A percentile compares a stretch with the other conserved stretches of the same genome.
Evolutionary conservation across 2,888 invertebrate genomes (phyloP).

Genomic region (Drosophila quinaria): DNA sequence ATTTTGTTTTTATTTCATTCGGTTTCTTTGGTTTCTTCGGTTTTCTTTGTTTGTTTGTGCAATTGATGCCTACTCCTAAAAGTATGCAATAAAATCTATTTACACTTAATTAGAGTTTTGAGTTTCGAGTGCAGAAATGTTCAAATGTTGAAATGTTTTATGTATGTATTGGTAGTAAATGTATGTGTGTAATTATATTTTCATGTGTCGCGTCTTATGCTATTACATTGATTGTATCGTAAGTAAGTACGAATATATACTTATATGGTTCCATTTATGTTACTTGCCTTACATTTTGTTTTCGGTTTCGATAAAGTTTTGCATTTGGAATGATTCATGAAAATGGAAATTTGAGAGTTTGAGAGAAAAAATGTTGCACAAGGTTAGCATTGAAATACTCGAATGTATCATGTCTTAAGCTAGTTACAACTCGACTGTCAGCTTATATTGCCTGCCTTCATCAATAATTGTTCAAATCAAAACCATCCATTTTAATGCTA

Average conservation of each 20-base stretch:
- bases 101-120: constrained; percentile 63
- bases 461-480: constrained; percentile 23
- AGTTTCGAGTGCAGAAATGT: constrained; percentile 58
- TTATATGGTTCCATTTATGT: constrained; percentile 55
- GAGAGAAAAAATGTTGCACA: constrained; percentile 48
- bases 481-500: constrained; percentile 65
- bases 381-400: constrained; percentile 7
- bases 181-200: constrained; percentile 20
- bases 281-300: constrained; percentile 24
- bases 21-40: constrained; percentile 6
- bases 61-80: constrained; percentile 60
- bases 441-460: constrained; percentile 4
- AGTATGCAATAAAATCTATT: constrained; percentile 79
- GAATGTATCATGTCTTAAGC: constrained; percentile 40
- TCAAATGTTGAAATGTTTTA: constrained; percentile 12
- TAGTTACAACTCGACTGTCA: constrained; percentile 43
- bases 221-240: constrained; percentile 80
- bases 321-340: constrained; percentile 25
- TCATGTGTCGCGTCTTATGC: constrained; percentile 65
- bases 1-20: constrained; percentile 13
- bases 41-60: constrained; percentile 73
- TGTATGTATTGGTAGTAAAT: constrained; percentile 4
- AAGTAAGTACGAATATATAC: constrained; percentile 33
- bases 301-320: constrained; percentile 38
- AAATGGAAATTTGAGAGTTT: constrained; percentile 51